phyloP scores from a whole-genome alignment of 1,140 invertebrate species.

The Phymastichus coffea region DNA sequence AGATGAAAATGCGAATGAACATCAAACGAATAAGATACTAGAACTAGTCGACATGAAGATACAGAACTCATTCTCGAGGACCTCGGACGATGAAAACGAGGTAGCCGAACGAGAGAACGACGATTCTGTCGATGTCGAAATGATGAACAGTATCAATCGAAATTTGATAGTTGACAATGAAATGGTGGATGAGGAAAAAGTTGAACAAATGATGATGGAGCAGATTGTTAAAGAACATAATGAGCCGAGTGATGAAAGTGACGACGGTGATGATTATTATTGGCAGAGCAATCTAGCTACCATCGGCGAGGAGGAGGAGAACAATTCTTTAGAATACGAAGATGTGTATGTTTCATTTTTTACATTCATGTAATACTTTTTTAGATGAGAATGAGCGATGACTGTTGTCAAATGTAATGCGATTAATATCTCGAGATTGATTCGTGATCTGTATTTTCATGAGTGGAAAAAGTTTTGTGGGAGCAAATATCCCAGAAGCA shows the following conservation, averaged over 20 bases:
- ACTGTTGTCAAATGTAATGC: no score
- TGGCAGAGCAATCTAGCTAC: conserved; percentile 51
- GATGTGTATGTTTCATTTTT: conserved; percentile 35
- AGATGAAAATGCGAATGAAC: conserved; percentile 6
- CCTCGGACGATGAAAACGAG: conserved; percentile 18
- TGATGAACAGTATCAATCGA: conserved; percentile 1
- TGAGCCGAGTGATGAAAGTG: conserved; percentile 44
- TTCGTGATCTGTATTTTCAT: no score
- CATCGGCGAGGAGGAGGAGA: conserved; percentile 51
- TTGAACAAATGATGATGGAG: no score
- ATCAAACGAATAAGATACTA: conserved; percentile 8
- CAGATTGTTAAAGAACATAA: conserved; percentile 34
- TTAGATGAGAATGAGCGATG: no score
- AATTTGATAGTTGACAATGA: conserved; percentile 10
- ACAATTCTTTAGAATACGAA: conserved; percentile 45
- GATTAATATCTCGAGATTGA: no score
- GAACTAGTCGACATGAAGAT: conserved; percentile 6
- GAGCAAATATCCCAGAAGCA: no score
- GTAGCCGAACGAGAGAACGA: background rate
- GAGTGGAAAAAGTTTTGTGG: no score
- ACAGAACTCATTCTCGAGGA: conserved; percentile 10
- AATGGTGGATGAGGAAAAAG: background rate
- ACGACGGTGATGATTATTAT: conserved; percentile 45
- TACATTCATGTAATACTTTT: background rate
- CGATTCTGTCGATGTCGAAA: conserved; percentile 1